These are phyloP conservation scores for Saimiri boliviensis DNA, from an alignment of 2,113 vertebrate species.

Conservation along the genomic window DNA sequence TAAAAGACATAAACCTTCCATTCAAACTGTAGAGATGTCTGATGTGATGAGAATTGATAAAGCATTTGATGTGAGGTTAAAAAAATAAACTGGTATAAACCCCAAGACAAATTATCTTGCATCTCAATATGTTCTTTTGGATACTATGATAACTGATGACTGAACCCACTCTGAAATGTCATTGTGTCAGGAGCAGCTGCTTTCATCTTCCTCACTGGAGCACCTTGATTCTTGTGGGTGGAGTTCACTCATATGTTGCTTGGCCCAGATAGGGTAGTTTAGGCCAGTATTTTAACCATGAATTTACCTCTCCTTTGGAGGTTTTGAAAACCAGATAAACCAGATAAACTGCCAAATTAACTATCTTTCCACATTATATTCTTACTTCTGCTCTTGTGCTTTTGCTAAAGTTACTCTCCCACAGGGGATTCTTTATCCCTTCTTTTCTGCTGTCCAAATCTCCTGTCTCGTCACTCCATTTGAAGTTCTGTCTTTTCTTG, in stretches of 20 bases:
- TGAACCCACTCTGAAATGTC: background rate
- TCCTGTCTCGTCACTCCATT: background rate
- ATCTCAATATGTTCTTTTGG: background rate
- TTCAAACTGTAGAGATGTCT: constrained; percentile 25
- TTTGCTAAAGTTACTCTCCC: background rate
- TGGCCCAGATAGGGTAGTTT: background rate
- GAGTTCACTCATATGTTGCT: background rate
- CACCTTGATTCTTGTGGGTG: background rate
- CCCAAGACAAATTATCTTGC: background rate
- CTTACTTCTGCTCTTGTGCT: background rate
- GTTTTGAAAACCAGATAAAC: background rate
- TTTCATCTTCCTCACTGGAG: background rate
- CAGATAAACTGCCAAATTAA: background rate
- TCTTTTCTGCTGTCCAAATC: background rate
- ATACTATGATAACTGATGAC: background rate
- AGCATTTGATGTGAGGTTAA: background rate
- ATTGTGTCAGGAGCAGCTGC: background rate
- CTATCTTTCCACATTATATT: background rate
- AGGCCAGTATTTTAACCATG: constrained; percentile 6
- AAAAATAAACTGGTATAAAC: background rate
- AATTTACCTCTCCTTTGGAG: background rate
- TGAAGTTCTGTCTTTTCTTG: constrained; percentile 12
- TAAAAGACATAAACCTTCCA: background rate
- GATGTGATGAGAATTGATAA: constrained; percentile 29
- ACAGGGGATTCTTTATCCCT: background rate